Evolutionary conservation across 2,113 vertebrate genomes (phyloP), one percentile per base, ranked within the genome.

Genomic region (Sapajus apella): DNA sequence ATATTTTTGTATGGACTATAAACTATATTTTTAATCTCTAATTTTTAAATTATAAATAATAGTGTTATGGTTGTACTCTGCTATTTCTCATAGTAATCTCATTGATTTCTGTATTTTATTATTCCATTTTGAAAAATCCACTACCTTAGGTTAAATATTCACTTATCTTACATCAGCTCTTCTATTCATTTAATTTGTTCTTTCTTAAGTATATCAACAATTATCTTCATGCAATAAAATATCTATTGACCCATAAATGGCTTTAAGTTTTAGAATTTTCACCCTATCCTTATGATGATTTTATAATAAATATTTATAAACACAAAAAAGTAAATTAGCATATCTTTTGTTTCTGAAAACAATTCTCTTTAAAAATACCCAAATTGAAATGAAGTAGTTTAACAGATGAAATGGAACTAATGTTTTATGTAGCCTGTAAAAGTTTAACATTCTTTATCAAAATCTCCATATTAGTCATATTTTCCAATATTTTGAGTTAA

Each of bases 401-500:
- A 92, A 20, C 35, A 95, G 45, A 83, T 47, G 32, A 56, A 91
- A 72, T 52, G 4, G 14, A 90, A 95, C 72, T 94, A 40, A 61
- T 88, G n/a, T 3, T 93, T 35, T 30, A 66, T 90, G n/a, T 64
- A 92, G 2, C 30, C 58, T 80, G 14, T 79, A 72, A 97, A 96
- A 7, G 0, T 35, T 2, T 77, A 84, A 92, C 79, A 37, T 37
- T 94, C n/a, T 43, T 11, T 40, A 91, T 96, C 18, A 87, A 94
- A 76, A 66, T 18, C 84, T 2, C 1, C 45, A 73, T 85, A 91
- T 75, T 5, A 35, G 6, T 58, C 45, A 3, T 0, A 86, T 95
- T 73, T 94, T 93, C 16, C 61, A 18, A 72, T 12, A 90, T 23
- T 80, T 7, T 25, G 8, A 92, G 35, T 94, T 96, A 95, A 97